Evolutionary conservation across 1,140 invertebrate species (phyloP).

Genomic region (Drosophila asahinai): DNA sequence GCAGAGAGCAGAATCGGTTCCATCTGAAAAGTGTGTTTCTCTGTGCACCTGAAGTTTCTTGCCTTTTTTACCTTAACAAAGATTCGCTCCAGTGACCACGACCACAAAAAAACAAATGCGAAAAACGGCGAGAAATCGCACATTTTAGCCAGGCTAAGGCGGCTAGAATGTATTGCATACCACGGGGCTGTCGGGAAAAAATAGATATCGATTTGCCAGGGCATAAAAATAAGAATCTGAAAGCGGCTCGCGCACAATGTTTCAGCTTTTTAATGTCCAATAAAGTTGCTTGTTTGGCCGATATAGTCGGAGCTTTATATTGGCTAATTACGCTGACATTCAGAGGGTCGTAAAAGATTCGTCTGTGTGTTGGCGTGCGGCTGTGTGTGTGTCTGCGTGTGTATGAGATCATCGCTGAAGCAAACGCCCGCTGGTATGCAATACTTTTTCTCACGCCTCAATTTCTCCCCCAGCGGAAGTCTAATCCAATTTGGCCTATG

Average conservation of each 20-base stretch:
- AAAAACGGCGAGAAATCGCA: slow-evolving; percentile 30
- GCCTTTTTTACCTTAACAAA: slow-evolving; percentile 26
- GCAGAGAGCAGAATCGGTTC: slow-evolving; percentile 58
- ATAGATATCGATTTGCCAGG: slow-evolving; percentile 77
- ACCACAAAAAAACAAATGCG: slow-evolving; percentile 16
- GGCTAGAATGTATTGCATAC: slow-evolving; percentile 76
- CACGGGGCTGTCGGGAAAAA: slow-evolving; percentile 67
- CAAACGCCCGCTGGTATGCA: slow-evolving; percentile 72
- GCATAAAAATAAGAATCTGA: slow-evolving; percentile 36
- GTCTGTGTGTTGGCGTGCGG: slow-evolving; percentile 19
- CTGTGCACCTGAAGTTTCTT: slow-evolving; percentile 54
- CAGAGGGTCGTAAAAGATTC: slow-evolving; percentile 8
- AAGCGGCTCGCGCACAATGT: slow-evolving; percentile 6
- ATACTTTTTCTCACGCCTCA: slow-evolving; percentile 61
- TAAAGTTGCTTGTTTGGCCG: slow-evolving; percentile 19
- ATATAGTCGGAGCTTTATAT: slow-evolving; percentile 38
- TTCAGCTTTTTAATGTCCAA: slow-evolving; percentile 13
- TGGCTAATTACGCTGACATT: slow-evolving; percentile 41
- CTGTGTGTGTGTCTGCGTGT: slow-evolving; percentile 33
- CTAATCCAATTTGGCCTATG: slow-evolving; percentile 66
- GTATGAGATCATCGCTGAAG: slow-evolving; percentile 74
- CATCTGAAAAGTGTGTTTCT: slow-evolving; percentile 66
- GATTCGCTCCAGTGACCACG: slow-evolving; percentile 67
- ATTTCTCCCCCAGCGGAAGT: slow-evolving; percentile 49
- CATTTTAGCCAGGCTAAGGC: slow-evolving; percentile 28